Conservation (phyloP, 2,797 vertebrate genomes). For the Tinamus major region DNA sequence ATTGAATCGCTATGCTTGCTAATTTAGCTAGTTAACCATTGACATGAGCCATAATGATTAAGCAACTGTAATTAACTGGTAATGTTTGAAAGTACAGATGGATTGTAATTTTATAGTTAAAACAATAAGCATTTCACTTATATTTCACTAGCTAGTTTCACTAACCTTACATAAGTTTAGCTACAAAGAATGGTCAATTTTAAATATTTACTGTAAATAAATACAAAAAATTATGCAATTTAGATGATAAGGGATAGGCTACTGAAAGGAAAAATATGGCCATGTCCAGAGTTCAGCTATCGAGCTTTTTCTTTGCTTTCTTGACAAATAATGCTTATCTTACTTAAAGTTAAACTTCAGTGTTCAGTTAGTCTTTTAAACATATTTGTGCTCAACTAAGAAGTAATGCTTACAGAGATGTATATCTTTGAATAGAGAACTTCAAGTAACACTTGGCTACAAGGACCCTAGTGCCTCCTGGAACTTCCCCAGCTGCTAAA, state of each 20-base stretch:
- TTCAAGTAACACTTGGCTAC: neutral
- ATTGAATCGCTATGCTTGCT: neutral
- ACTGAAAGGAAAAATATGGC: neutral
- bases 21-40: slow-evolving; percentile 42
- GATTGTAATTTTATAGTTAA: slow-evolving; percentile 42
- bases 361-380: neutral
- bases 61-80: slow-evolving; percentile 31
- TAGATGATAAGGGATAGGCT: accelerated
- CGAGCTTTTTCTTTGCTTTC: neutral
- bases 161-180: neutral
- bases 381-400: neutral
- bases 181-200: neutral
- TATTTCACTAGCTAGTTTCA: slow-evolving; percentile 18
- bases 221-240: neutral
- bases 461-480: neutral
- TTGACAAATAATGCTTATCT: neutral
- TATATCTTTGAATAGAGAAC: neutral
- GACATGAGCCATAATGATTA: slow-evolving; percentile 49
- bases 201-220: neutral
- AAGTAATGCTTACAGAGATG: neutral
- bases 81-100: slow-evolving; percentile 55
- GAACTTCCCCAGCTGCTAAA: neutral
- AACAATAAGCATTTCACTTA: slow-evolving; percentile 10
- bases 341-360: neutral
- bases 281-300: neutral